Percentiles rank a stretch among this genome's conserved stretches.
Conservation (phyloP, 2,113 vertebrate genomes). For the Emydocephalus ijimae region DNA sequence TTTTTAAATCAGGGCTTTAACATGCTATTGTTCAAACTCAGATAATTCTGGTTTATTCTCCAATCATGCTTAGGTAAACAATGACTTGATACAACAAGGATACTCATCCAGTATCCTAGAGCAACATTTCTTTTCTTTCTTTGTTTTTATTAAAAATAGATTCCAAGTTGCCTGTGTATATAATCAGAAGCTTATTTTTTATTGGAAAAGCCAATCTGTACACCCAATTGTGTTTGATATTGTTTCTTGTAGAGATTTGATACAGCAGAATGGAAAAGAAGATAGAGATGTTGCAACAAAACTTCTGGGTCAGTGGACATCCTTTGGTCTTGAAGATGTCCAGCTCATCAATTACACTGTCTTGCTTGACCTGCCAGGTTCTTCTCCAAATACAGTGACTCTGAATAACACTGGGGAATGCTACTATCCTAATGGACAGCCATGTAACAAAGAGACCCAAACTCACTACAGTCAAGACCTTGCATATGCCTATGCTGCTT, state of each 20-base stretch:
- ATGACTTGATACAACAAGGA: background rate
- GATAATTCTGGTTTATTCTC: background rate
- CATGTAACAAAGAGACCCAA: constrained; percentile 69
- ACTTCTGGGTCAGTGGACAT: constrained; percentile 80
- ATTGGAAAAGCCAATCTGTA: background rate
- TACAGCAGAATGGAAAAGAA: constrained; percentile 66
- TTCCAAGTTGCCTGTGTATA: background rate
- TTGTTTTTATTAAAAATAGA: background rate
- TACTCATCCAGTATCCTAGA: background rate
- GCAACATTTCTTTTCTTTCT: background rate
- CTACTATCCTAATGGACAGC: constrained; percentile 80
- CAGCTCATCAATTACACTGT: constrained; percentile 84
- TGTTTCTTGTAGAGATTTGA: constrained; percentile 70
- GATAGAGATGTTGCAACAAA: constrained; percentile 69
- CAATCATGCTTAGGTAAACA: background rate
- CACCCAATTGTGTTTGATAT: background rate
- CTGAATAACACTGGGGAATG: constrained; percentile 76
- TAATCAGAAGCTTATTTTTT: background rate
- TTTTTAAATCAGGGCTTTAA: background rate
- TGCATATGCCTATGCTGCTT: constrained; percentile 82
- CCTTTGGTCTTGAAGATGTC: constrained; percentile 81
- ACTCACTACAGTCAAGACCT: constrained; percentile 61
- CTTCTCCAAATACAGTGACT: constrained; percentile 79
- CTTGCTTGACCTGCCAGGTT: constrained; percentile 80
- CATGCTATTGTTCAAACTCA: background rate